Percentiles rank a stretch among this genome's conserved stretches.
phyloP scores from a whole-genome alignment of 2,888 invertebrate species.

The Kuschelorhynchus macadamiae region DNA sequence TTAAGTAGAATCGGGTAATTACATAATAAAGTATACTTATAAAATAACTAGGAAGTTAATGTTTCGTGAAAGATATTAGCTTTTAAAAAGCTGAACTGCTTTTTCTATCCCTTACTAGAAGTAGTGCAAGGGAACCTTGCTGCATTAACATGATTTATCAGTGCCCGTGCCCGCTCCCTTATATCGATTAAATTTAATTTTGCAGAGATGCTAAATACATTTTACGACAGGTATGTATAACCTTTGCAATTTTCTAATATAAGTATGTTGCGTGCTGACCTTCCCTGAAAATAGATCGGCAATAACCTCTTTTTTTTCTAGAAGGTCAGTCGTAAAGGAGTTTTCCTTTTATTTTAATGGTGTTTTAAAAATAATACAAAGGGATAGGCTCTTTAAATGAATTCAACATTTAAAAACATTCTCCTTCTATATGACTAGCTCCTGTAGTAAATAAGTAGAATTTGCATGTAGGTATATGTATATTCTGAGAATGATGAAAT shows the following conservation, averaged over 20 bases:
- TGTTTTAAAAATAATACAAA: constrained; percentile 17
- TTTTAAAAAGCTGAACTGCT: too few species aligned
- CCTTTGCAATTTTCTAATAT: constrained; percentile 37
- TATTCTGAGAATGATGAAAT: too few species aligned
- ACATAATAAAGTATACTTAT: too few species aligned
- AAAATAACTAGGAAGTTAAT: too few species aligned
- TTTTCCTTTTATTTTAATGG: constrained; percentile 26
- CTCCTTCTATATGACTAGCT: background rate
- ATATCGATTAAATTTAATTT: constrained; percentile 20
- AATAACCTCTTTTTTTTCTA: constrained; percentile 28
- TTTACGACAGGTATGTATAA: constrained; percentile 10
- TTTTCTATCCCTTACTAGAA: too few species aligned
- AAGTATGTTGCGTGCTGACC: constrained; percentile 37
- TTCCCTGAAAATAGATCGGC: constrained; percentile 37
- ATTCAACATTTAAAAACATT: too few species aligned
- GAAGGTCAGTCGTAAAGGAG: constrained; percentile 29
- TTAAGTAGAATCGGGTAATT: too few species aligned
- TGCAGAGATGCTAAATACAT: constrained; percentile 14
- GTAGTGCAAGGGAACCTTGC: too few species aligned
- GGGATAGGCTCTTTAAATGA: constrained; percentile 12
- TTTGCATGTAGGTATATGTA: background rate
- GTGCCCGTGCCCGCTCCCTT: background rate
- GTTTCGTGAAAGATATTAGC: too few species aligned
- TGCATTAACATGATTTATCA: constrained; percentile 2
- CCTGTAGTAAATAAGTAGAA: background rate